A percentile compares a stretch with the other conserved stretches of the same genome.
phyloP scores from a whole-genome alignment of 2,113 vertebrate genomes.

The Brachypodius melanocephalos region DNA sequence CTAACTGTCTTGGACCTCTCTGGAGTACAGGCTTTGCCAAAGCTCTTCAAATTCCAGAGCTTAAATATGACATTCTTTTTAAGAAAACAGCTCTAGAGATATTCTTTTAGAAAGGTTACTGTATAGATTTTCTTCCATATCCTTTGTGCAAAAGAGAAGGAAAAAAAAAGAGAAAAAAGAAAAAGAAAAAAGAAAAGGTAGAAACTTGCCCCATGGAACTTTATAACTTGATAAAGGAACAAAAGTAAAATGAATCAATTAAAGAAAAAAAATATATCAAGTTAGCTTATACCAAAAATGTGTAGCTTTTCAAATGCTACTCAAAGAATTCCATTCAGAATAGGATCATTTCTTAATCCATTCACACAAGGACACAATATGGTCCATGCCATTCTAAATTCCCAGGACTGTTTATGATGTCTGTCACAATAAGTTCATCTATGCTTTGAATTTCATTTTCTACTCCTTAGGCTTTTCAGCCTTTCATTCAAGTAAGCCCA shows the following conservation, averaged over 20 bases:
- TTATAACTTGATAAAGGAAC: background rate
- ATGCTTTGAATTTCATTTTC: background rate
- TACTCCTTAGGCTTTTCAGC: background rate
- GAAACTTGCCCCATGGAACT: background rate
- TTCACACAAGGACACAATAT: background rate
- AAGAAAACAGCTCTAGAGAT: background rate
- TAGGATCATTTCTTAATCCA: background rate
- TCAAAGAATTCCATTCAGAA: background rate
- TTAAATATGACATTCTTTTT: background rate
- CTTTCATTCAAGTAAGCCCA: background rate
- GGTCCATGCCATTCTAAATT: background rate
- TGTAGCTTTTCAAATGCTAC: background rate
- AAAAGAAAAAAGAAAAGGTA: background rate
- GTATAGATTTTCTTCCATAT: background rate
- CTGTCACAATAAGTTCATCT: background rate
- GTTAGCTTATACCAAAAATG: background rate
- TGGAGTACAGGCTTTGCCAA: background rate
- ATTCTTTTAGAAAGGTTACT: background rate
- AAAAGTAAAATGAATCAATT: background rate
- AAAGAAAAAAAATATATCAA: background rate
- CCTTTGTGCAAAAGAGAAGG: background rate
- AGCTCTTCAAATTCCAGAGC: background rate
- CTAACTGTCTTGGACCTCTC: background rate
- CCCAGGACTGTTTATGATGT: background rate
- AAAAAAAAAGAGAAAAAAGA: accelerated